Base-by-base conservation (phyloP, 2,888 invertebrate genomes). In the Epistrophella euchroma region DNA sequence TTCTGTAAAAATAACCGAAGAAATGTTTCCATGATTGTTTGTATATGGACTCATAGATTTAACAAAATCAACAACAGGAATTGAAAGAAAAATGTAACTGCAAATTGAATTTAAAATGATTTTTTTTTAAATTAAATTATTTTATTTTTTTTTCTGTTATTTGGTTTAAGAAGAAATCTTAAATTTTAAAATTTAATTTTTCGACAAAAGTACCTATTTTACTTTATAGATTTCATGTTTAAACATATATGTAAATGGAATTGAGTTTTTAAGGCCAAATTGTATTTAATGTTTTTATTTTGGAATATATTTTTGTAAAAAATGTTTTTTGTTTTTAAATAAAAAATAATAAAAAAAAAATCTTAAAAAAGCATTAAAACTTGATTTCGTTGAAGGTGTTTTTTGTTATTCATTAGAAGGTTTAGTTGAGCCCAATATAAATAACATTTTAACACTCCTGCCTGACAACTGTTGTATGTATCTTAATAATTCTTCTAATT, bases 91-190 rank as follows among this genome's bases (percentile, higher is more conserved):
- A 19, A 52, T 52, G 52, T 52, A 40, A 68, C 52, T 50, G 68
- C 22, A 68, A 68, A 68, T 68, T 68, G 68, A 68, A 68, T 68
- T 68, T 52, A 19, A 32, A 37, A 7, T 5, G 10, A 35, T 56
- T 32, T 17, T 35, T 19, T 17, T 25, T 19, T 17, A 10, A 56
- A 32, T 17, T 56, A n/a, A 56, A 55, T 55, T 17, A 3, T 11
- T 32, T 56, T 32, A n/a, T 2, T 56, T 56, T 55, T 28, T 15
- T n/a, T n/a, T 25, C 1, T 52, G 9, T 25, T 25, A 25, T n/a
- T 28, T 43, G 17, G 5, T 58, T 58, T 19, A 35, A 56, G 11
- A 17, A 56, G 11, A 17, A 35, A 35, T 56, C 17, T 10, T 56
- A 32, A 56, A 55, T n/a, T n/a, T 28, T 32, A 32, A 22, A 25